Conservation (phyloP, 2,888 invertebrate genomes). For the Amblyjoppa proteus region DNA sequence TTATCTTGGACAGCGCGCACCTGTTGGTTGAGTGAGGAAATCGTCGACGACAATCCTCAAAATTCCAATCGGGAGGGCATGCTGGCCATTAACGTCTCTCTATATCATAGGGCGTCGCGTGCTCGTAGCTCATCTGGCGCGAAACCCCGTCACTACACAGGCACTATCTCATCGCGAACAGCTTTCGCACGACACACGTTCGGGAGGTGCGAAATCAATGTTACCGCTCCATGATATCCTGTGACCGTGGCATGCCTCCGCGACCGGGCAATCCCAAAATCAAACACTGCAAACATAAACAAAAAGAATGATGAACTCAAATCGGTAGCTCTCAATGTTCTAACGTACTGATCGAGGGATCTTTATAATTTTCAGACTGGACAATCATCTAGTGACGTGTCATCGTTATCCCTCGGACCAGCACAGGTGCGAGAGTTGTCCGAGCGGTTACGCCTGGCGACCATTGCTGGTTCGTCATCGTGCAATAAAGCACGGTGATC, state of each 20-base stretch:
- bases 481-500: conserved; percentile 92
- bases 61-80: conserved; percentile 68
- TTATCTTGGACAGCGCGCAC: conserved; percentile 71
- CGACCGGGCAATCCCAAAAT: neutral
- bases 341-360: conserved; percentile 11
- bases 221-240: conserved; percentile 78
- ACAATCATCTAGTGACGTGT: conserved; percentile 92
- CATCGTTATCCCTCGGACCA: conserved; percentile 93
- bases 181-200: conserved; percentile 81
- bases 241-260: conserved; percentile 54
- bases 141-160: conserved; percentile 76
- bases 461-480: conserved; percentile 93
- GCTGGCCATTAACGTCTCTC: conserved; percentile 67
- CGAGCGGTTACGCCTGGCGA: conserved; percentile 93
- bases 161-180: conserved; percentile 81
- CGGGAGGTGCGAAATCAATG: conserved; percentile 80
- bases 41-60: conserved; percentile 60
- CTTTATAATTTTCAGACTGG: conserved; percentile 89
- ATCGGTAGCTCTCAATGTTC: neutral
- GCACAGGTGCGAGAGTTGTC: conserved; percentile 94
- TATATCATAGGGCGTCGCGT: conserved; percentile 81
- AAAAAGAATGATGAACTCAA: neutral
- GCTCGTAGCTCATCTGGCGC: conserved; percentile 81
- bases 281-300: neutral
- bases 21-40: conserved; percentile 76